Conservation (phyloP, 2,797 vertebrate species). For the Martes flavigula region DNA sequence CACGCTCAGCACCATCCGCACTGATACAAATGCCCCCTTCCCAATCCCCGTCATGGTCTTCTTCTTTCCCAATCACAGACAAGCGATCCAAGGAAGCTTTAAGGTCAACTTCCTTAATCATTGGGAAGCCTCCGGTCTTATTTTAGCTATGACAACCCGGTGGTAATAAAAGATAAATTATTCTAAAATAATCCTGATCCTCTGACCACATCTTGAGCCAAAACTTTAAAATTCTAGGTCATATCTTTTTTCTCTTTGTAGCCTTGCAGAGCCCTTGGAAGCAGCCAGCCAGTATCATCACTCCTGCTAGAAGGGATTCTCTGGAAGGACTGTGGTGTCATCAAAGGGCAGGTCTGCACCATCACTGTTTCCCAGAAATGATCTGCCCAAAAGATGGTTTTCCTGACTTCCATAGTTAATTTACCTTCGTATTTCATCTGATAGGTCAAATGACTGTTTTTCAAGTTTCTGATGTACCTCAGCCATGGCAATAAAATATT, state of each 20-base stretch:
- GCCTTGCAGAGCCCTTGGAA: background rate
- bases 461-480: background rate
- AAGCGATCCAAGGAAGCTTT: background rate
- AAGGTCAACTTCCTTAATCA: background rate
- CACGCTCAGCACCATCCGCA: background rate
- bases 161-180: background rate
- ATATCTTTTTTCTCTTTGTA: background rate
- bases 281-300: background rate
- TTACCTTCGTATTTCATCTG: background rate
- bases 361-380: background rate
- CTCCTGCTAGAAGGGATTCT: background rate
- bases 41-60: background rate
- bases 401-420: background rate
- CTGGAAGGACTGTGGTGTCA: fast-evolving
- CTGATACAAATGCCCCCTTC: background rate
- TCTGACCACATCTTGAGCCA: background rate
- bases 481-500: background rate
- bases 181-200: background rate
- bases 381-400: background rate
- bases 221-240: background rate
- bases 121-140: background rate
- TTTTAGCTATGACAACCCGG: background rate
- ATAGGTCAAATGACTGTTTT: background rate
- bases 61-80: background rate
- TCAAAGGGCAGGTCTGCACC: fast-evolving